A percentile compares a stretch with the other conserved stretches of the same genome.
These are phyloP conservation scores for Noctua comes DNA, from an alignment of 2,888 invertebrate genomes.

Conservation along the genomic window DNA sequence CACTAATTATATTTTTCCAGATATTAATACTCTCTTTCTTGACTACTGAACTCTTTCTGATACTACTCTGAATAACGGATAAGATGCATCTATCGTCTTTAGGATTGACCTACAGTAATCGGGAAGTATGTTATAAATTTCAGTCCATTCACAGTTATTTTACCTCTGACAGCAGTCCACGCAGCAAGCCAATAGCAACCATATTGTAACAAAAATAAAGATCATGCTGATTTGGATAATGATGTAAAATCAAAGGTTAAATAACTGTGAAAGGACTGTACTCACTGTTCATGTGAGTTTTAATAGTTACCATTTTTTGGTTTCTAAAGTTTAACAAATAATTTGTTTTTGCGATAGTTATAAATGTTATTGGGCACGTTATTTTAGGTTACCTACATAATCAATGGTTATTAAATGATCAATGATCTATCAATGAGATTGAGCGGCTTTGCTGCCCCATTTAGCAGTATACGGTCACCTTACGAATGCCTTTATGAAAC, in stretches of 20 bases:
- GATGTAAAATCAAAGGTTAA: not conserved
- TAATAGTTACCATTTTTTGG: constrained; percentile 42
- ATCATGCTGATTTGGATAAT: not conserved
- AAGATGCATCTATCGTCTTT: not conserved
- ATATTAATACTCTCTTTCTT: not conserved
- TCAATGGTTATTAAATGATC: not conserved
- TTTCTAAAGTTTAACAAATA: constrained; percentile 23
- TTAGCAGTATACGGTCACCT: not conserved
- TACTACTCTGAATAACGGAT: not conserved
- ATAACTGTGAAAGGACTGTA: not conserved
- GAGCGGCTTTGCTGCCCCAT: not conserved
- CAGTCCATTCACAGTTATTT: not conserved
- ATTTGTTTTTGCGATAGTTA: constrained; percentile 37
- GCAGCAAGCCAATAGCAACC: not conserved
- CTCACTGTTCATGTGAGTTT: constrained; percentile 20
- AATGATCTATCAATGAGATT: not conserved
- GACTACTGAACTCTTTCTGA: not conserved
- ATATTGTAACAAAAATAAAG: not conserved
- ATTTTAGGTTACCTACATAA: constrained; percentile 18
- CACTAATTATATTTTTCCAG: not conserved
- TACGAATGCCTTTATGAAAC: not conserved
- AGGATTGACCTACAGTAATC: constrained; percentile 11
- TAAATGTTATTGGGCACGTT: constrained; percentile 8
- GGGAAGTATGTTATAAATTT: not conserved
- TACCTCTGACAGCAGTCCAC: not conserved